Evolutionary conservation across 2,888 invertebrate genomes (phyloP).

Genomic region (Disparrhopalites patrizii): DNA sequence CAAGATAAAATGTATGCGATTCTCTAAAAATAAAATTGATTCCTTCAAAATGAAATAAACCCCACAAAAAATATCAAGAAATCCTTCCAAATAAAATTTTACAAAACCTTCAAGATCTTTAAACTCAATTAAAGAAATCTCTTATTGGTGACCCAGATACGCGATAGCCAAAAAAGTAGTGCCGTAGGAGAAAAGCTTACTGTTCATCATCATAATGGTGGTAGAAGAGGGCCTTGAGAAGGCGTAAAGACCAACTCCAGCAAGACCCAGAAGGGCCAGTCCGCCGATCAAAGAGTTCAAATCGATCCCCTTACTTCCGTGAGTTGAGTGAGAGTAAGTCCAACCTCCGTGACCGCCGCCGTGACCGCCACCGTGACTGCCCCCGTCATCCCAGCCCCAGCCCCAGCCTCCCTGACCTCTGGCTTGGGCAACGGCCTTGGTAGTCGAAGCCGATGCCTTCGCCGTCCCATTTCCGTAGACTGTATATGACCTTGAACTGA

Average conservation of each 20-base stretch:
- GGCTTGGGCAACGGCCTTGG: neutral
- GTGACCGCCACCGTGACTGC: neutral
- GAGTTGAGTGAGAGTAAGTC: conserved; percentile 2
- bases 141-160: too few relatives aligned
- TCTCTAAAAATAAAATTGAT: too few relatives aligned
- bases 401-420: conserved; percentile 21
- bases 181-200: conserved; percentile 4
- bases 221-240: conserved; percentile 6
- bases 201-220: conserved; percentile 17
- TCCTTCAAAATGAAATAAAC: too few relatives aligned
- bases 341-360: neutral
- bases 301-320: neutral
- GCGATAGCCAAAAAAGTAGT: too few relatives aligned
- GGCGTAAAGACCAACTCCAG: neutral
- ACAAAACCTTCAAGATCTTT: too few relatives aligned
- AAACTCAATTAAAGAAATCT: too few relatives aligned
- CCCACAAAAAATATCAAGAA: too few relatives aligned
- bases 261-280: neutral
- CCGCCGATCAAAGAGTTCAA: neutral
- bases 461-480: neutral
- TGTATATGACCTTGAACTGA: neutral
- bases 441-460: neutral
- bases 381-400: neutral
- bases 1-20: too few relatives aligned
- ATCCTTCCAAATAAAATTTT: too few relatives aligned